Percentiles rank a stretch among this genome's conserved stretches.
Evolutionary conservation across 2,797 vertebrate genomes (phyloP).

Genomic region (Prunella strophiata): DNA sequence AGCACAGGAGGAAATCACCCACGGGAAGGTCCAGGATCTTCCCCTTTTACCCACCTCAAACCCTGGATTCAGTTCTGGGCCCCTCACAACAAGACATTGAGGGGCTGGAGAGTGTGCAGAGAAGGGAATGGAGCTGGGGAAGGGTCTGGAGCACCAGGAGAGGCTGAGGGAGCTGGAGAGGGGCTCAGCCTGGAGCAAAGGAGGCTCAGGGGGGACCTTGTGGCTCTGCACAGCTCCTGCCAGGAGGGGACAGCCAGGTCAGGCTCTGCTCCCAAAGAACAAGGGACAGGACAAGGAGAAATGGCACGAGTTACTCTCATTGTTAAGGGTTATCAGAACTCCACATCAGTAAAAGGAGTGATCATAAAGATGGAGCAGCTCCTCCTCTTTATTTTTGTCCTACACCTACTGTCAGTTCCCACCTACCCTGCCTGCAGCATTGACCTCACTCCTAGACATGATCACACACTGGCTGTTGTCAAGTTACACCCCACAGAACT

Average conservation of each 20-base stretch:
- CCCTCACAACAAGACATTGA: accelerated
- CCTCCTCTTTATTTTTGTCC: not conserved
- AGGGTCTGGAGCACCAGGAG: not conserved
- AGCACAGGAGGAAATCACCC: not conserved
- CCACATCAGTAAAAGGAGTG: not conserved
- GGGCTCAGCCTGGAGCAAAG: not conserved
- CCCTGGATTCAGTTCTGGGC: not conserved
- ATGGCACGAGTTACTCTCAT: accelerated
- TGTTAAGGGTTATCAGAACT: not conserved
- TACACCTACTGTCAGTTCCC: not conserved
- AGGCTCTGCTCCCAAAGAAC: not conserved
- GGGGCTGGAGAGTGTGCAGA: accelerated
- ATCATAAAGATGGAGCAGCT: not conserved
- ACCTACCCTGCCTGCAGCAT: not conserved
- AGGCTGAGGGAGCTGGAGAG: not conserved
- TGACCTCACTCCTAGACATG: not conserved
- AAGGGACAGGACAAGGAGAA: not conserved
- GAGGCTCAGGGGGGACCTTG: not conserved
- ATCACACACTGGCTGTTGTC: not conserved
- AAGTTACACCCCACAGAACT: not conserved
- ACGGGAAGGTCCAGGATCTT: not conserved
- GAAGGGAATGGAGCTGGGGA: not conserved
- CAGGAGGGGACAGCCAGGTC: accelerated
- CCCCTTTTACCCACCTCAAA: not conserved
- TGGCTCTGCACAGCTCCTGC: not conserved